These are phyloP conservation scores for Dromococcyx pavoninus DNA, from an alignment of 2,797 vertebrate species.

Conservation along the genomic window DNA sequence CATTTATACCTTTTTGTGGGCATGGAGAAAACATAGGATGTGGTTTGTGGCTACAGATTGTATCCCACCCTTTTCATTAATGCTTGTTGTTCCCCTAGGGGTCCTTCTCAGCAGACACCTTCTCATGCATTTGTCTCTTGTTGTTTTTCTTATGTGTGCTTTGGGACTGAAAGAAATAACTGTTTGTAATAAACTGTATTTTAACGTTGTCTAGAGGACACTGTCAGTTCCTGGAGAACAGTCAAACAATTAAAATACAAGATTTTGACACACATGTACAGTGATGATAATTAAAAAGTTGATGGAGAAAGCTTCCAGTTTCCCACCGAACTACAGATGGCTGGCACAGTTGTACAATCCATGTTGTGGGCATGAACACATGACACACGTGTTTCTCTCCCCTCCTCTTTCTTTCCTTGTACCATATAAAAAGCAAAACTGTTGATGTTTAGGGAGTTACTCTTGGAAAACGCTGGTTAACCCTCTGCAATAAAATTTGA, in stretches of 20 bases:
- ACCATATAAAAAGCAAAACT: neutral
- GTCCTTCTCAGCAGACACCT: neutral
- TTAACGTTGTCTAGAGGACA: neutral
- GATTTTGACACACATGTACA: neutral
- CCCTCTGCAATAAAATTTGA: neutral
- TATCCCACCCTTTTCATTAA: neutral
- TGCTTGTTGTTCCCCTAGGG: neutral
- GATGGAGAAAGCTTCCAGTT: neutral
- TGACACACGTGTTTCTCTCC: neutral
- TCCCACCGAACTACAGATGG: neutral
- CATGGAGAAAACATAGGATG: neutral
- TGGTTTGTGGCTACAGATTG: neutral
- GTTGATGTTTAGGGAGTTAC: neutral
- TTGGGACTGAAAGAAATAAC: neutral
- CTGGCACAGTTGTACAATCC: fast-evolving
- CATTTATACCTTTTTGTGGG: neutral
- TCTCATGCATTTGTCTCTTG: neutral
- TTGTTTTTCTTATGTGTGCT: neutral
- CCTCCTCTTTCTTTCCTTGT: neutral
- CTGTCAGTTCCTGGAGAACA: neutral
- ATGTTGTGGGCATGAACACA: neutral
- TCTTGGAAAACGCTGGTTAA: neutral
- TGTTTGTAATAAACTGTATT: neutral
- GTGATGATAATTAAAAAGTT: neutral
- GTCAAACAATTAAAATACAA: neutral